A percentile compares a stretch with the other conserved stretches of the same genome.
phyloP scores from a whole-genome alignment of 2,888 invertebrate genomes.

The Andrena bucephala region DNA sequence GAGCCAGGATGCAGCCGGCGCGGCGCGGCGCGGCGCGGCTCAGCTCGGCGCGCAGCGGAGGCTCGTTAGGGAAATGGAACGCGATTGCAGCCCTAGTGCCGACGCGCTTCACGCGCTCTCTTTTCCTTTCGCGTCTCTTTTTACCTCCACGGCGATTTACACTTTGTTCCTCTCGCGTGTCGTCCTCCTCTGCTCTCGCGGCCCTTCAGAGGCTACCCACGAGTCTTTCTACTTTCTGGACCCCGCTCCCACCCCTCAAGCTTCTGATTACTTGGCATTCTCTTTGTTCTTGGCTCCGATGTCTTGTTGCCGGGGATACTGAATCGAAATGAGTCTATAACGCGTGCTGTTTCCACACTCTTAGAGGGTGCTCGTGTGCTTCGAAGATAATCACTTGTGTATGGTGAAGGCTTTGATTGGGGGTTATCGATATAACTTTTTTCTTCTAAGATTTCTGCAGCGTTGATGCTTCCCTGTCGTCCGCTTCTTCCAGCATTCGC shows the following conservation, averaged over 20 bases:
- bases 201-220: background rate
- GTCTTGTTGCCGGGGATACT: no score
- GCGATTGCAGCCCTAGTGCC: conserved; percentile 18
- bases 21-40: background rate
- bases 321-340: no score
- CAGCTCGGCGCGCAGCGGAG: no score
- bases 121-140: conserved; percentile 6
- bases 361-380: no score
- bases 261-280: no score
- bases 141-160: conserved; percentile 1
- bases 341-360: no score
- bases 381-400: no score
- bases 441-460: no score
- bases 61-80: conserved; percentile 60
- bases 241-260: no score
- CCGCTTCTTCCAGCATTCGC: background rate
- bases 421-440: no score
- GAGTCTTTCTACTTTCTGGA: conserved; percentile 15
- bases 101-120: conserved; percentile 7
- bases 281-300: no score
- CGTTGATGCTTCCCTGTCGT: background rate
- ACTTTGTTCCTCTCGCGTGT: background rate
- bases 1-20: conserved; percentile 13
- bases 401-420: no score
- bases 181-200: background rate